Evolutionary conservation across 23 tunicate species (phyloP).

Genomic region (Trididemnum nubilum): DNA sequence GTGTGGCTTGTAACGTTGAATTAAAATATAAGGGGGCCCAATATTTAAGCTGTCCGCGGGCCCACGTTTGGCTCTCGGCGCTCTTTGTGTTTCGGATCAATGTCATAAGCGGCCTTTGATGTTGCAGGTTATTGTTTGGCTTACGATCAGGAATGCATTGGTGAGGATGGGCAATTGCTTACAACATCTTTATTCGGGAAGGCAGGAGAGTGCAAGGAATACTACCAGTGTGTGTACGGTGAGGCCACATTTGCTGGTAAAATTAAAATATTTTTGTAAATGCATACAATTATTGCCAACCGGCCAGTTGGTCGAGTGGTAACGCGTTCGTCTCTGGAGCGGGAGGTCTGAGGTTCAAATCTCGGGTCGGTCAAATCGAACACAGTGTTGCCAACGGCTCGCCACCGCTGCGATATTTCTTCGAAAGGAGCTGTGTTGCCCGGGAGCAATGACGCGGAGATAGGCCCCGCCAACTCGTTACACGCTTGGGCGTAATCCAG

Average conservation of each 20-base stretch:
- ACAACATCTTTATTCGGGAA: neutral
- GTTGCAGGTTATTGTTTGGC: neutral
- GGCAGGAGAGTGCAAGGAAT: conserved; percentile 8
- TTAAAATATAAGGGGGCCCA: no score
- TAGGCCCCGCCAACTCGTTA: no score
- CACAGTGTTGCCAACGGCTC: neutral
- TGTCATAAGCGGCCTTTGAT: no score
- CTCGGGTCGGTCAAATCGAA: neutral
- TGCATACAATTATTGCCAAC: neutral
- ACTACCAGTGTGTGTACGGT: conserved; percentile 20
- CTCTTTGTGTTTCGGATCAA: no score
- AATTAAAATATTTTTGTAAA: no score
- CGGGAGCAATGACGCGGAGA: no score
- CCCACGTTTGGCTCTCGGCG: no score
- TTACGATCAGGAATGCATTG: neutral
- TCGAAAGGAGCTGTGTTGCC: no score
- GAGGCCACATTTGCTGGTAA: neutral
- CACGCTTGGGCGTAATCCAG: no score
- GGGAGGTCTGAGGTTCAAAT: no score
- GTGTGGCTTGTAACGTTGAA: no score
- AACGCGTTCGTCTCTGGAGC: neutral
- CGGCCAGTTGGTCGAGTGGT: neutral
- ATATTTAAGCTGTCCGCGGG: no score
- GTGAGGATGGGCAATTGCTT: neutral
- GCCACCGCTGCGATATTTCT: neutral